Evolutionary conservation across 2,113 vertebrate genomes (phyloP), one percentile per base, ranked within the genome.

Genomic region (Melanotaenia duboulayi): DNA sequence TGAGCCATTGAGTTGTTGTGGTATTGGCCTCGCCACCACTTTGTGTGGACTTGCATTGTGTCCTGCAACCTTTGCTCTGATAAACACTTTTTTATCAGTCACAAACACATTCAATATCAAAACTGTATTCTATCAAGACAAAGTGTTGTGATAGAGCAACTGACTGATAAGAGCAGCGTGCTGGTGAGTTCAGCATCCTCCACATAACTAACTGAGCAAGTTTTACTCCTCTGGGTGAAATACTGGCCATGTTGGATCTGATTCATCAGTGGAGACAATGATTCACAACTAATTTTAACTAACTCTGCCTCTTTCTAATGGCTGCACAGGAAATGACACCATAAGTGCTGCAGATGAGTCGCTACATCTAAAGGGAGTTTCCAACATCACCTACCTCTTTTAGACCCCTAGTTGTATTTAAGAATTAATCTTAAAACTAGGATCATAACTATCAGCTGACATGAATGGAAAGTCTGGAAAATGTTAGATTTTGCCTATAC

Each of bases 1-100:
- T 90, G 87, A 88, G 87, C 82, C 78, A 9, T 54, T 76, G 57
- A 44, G 20, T 37, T 50, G 61, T 28, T 65, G 81, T 85, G 35
- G 65, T 72, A 60, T 65, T 73, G 48, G 16, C 28, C 50, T 61
- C 19, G 9, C 11, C 42, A 17, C 72, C 76, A 19, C 22, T 32
- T 67, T 55, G 1, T 40, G 20, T 78, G 74, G 66, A 68, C 16
- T 73, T 59, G 65, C 52, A 4, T 65, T 35, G 4, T 14, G 57
- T 81, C 86, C 54, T 79, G 78, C 40, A 87, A 86, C 59, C 1
- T 28, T 39, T 63, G 37, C 12, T 52, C 62, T 49, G 78, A 89
- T 85, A 84, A 86, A 75, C 24, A 56, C 16, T 19, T 1, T n/a
- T 77, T 84, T 80, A 89, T 85, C 74, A 61, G 24, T 58, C 4